Evolutionary conservation across 2,888 invertebrate genomes (phyloP).

Genomic region (Galerucella pusilla): DNA sequence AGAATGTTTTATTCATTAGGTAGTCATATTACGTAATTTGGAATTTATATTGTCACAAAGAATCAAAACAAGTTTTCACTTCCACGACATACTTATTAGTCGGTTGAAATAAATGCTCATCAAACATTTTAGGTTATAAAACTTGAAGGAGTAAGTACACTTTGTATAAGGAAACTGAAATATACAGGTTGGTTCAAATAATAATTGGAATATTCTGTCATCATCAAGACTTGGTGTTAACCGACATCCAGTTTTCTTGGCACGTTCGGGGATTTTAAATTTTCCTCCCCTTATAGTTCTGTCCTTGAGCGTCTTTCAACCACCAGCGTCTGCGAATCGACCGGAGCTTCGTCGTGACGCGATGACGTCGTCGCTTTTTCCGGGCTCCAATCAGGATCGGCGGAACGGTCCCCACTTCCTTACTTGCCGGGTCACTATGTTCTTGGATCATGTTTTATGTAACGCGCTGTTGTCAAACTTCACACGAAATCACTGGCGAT

Average conservation of each 20-base stretch:
- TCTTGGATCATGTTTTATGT: slow-evolving; percentile 31
- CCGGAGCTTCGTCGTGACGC: slow-evolving; percentile 35
- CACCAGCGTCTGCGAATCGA: slow-evolving; percentile 25
- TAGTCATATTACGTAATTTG: not conserved
- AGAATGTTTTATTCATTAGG: slow-evolving; percentile 14
- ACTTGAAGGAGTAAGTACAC: too few relatives aligned
- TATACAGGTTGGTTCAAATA: too few relatives aligned
- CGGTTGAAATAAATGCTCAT: not conserved
- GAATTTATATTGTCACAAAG: not conserved
- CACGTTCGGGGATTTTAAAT: not conserved
- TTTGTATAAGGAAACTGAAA: too few relatives aligned
- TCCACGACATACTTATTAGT: not conserved
- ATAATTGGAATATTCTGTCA: not conserved
- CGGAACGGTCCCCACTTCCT: slow-evolving; percentile 37
- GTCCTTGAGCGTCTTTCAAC: slow-evolving; percentile 12
- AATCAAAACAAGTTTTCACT: not conserved
- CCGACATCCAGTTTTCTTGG: not conserved
- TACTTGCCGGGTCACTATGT: slow-evolving; percentile 38
- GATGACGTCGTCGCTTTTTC: slow-evolving; percentile 33
- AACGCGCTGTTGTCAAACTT: slow-evolving; percentile 24
- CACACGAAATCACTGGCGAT: not conserved
- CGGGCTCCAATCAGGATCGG: slow-evolving; percentile 35
- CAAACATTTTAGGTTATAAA: not conserved
- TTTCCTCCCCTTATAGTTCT: not conserved
- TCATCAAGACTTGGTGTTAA: not conserved